Base-by-base conservation (phyloP, 2,888 invertebrate species). In the Autographa gamma region DNA sequence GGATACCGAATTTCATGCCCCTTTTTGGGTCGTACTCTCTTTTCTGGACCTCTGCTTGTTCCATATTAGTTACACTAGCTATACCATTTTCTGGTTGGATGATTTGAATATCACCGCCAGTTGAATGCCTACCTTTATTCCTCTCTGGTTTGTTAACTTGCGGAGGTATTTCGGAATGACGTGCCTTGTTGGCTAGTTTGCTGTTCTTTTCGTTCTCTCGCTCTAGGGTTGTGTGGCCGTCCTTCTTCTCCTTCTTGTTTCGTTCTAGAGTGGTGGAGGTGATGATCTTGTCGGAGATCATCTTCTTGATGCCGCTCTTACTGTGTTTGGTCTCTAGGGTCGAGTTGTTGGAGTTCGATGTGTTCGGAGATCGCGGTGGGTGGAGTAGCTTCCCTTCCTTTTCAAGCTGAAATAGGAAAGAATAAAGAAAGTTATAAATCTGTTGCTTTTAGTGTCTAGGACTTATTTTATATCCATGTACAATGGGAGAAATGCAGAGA, bases 1-100 rank as follows among this genome's bases (percentile, higher is more conserved):
- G 95, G 66, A 97, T 96, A 0, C 97, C 97, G 67, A 97, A 97
- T 87, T 97, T 97, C 90, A 96, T 96, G 62, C 96, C 96, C 72
- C 96, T 96, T 79, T 96, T 96, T 0, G 94, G 92, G 71, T 96
- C 96, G 59, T 96, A 93, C 79, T 96, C 96, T 75, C 94, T 93
- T 86, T 96, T 96, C 83, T 96, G 96, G 0, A 92, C 86, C 89
- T 96, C 96, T 1, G 92, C 88, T 41, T 95, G 93, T 83, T 96
- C 96, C 38, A 94, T 85, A 48, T 92, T 89, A 56, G 89, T 80
- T 65, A 77, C 75, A 13, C 76, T 56, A 0, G 76, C 52, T 31
- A 92, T 87, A 0, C 94, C 93, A 74, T 94, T 95, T 71, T 95
- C 95, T 60, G 93, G 91, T 77, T 92, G 93, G 64, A 93, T 93